Evolutionary conservation across 2,888 invertebrate species (phyloP).

Genomic region (Smittia aterrima): DNA sequence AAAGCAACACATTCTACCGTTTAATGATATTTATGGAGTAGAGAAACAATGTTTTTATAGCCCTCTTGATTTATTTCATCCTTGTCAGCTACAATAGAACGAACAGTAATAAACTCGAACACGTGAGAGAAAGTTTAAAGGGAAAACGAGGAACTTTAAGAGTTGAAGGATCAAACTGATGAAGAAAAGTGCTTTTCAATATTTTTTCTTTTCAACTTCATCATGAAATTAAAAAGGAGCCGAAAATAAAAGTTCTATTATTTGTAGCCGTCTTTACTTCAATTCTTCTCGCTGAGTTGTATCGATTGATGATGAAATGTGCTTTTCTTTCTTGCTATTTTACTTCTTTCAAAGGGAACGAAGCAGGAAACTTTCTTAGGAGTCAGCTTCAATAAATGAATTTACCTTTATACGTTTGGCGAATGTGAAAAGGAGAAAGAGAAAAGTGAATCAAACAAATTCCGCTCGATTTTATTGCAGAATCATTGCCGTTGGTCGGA

Average conservation of each 20-base stretch:
- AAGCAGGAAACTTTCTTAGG: neutral
- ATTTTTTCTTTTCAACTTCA: neutral
- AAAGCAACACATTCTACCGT: neutral
- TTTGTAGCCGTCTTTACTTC: neutral
- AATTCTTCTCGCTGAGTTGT: neutral
- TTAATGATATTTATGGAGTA: slow-evolving; percentile 20
- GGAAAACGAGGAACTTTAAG: neutral
- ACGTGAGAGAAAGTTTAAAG: slow-evolving; percentile 17
- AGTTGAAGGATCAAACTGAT: neutral
- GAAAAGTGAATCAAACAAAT: slow-evolving; percentile 31
- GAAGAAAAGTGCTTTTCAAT: neutral
- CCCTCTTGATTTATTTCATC: slow-evolving; percentile 18
- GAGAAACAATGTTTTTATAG: slow-evolving; percentile 11
- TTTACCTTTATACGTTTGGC: slow-evolving; percentile 32
- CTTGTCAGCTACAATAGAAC: neutral
- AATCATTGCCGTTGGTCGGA: slow-evolving; percentile 31
- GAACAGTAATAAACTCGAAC: neutral
- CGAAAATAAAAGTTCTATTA: neutral
- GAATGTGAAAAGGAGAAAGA: neutral
- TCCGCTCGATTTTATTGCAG: slow-evolving; percentile 29
- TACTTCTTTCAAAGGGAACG: neutral
- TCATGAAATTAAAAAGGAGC: neutral
- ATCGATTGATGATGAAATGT: slow-evolving; percentile 33
- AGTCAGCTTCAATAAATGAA: slow-evolving; percentile 29
- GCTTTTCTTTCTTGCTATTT: slow-evolving; percentile 4